phyloP scores from a whole-genome alignment of 23 tunicate genomes.

The Styela clava region DNA sequence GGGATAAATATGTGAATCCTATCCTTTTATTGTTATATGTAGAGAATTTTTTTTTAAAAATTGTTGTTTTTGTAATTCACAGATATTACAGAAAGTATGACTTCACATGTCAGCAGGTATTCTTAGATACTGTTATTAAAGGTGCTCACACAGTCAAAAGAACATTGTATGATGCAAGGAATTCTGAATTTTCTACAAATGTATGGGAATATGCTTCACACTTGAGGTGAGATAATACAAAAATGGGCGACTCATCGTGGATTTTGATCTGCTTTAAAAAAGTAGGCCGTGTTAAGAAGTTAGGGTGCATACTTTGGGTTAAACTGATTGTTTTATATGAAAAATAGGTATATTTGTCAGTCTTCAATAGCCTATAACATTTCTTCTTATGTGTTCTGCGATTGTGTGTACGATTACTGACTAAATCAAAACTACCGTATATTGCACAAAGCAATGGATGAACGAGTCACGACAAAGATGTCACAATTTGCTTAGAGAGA shows the following conservation, averaged over 20 bases:
- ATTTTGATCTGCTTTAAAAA: neutral
- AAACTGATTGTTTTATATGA: too few relatives aligned
- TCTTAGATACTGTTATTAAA: constrained; percentile 78
- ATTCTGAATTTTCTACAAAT: constrained; percentile 79
- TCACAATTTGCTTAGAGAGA: too few relatives aligned
- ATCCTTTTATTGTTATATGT: too few relatives aligned
- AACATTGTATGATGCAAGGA: constrained; percentile 75
- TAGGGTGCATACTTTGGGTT: neutral
- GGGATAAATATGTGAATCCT: too few relatives aligned
- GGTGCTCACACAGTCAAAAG: constrained; percentile 85
- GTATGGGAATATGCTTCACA: constrained; percentile 83
- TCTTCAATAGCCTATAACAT: too few relatives aligned
- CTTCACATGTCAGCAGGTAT: constrained; percentile 83
- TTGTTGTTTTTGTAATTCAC: constrained; percentile 14
- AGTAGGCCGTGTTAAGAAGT: neutral
- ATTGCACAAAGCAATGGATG: too few relatives aligned
- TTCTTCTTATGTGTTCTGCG: too few relatives aligned
- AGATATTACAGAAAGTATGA: constrained; percentile 79
- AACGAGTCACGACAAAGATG: too few relatives aligned
- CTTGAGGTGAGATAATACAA: constrained; percentile 32
- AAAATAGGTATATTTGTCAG: too few relatives aligned
- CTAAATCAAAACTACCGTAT: too few relatives aligned
- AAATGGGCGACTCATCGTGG: neutral
- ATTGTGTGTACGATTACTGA: too few relatives aligned
- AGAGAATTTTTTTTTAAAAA: too few relatives aligned